Conservation (phyloP, 2,113 vertebrate genomes). For the Ondatra zibethicus region DNA sequence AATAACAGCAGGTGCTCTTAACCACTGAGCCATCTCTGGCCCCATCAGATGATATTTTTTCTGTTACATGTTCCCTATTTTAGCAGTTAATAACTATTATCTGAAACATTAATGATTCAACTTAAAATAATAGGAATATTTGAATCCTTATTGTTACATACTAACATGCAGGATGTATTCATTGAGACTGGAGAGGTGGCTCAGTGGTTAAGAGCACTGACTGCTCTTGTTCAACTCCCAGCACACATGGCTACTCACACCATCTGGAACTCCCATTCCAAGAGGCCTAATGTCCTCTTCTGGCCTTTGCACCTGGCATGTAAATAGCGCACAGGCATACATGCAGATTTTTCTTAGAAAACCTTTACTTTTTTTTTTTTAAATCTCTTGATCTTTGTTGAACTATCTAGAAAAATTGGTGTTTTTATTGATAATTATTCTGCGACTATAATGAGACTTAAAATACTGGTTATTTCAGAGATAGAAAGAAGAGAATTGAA, state of each 20-base stretch:
- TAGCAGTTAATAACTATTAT: neutral
- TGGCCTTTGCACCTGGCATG: neutral
- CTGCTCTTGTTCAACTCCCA: neutral
- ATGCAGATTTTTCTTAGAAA: neutral
- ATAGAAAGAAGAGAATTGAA: slow-evolving; percentile 94
- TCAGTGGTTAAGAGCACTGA: neutral
- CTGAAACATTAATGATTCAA: neutral
- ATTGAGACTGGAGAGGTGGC: neutral
- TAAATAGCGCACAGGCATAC: no score
- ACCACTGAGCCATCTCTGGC: no score
- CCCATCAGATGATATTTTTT: neutral
- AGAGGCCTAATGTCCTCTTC: neutral
- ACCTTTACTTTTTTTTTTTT: neutral
- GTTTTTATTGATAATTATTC: neutral
- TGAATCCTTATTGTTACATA: neutral
- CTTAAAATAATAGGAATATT: neutral
- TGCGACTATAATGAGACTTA: neutral
- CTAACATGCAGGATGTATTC: neutral
- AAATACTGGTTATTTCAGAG: slow-evolving; percentile 86
- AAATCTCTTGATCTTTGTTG: neutral
- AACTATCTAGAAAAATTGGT: neutral
- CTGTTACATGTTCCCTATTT: neutral
- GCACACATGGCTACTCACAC: neutral
- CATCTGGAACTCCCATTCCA: neutral
- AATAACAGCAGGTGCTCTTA: neutral